Evolutionary conservation across 2,797 vertebrate species (phyloP), one percentile per base, ranked within the genome.

Genomic region (Cuculus canorus): DNA sequence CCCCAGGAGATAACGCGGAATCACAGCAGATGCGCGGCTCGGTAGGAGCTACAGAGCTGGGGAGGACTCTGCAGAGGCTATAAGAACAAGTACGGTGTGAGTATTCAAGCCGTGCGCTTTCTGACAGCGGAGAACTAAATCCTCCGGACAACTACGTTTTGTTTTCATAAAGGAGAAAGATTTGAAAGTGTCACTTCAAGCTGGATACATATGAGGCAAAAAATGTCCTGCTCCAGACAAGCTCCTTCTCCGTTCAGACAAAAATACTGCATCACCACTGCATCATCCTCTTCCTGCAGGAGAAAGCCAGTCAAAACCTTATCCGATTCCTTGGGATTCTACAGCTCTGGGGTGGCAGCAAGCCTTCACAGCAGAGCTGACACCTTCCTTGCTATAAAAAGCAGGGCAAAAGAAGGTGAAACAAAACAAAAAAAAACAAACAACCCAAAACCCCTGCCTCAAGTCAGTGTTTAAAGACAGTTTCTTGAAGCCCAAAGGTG

Each of bases 11-110:
- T 3, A 35, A 1, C 2, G 3, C 22, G 15, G 39, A 86, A 68
- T 7, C 43, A 35, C 0, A 35, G 52, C 12, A 66, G 11, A 7
- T 9, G 52, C 32, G 19, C 2, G 0, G 10, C 39, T 35, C 32
- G 13, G 35, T 7, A 48, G 41, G 60, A 77, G 86, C n/a, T 19
- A 21, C 14, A 10, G 21, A 5, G 6, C 27, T 45, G 13, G 11
- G 37, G 12, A 90, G 32, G 24, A 71, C 27, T 48, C 57, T 59
- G 35, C 30, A 39, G 35, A 50, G 35, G 28, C 32, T 79, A 16
- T 3, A 10, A 65, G 39, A 48, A 60, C 45, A 53, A 82, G 24
- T 1, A 64, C 24, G 33, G 63, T 35, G 52, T 32, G 30, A 64
- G 57, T 83, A 76, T 66, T 48, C 48, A 65, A 64, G 37, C 28